phyloP scores from a whole-genome alignment of 2,113 vertebrate species.

The Tetrax tetrax region DNA sequence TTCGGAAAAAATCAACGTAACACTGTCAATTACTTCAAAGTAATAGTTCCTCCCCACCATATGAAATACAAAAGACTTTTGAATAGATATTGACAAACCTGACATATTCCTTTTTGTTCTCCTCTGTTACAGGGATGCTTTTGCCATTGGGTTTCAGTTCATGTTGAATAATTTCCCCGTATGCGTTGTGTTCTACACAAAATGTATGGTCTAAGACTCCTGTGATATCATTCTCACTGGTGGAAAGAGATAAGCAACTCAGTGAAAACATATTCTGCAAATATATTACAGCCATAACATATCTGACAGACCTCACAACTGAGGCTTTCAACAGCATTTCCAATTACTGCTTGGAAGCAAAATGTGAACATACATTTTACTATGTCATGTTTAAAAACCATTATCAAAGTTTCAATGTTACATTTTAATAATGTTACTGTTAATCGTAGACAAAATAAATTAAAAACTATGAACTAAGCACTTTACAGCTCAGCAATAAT shows the following conservation, averaged over 20 bases:
- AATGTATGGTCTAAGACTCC: constrained; percentile 98
- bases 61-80: background rate
- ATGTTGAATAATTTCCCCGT: constrained; percentile 97
- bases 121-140: constrained; percentile 92
- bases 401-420: background rate
- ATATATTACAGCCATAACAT: background rate
- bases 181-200: constrained; percentile 97
- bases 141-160: constrained; percentile 99
- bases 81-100: constrained; percentile 65
- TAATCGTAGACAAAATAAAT: background rate
- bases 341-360: background rate
- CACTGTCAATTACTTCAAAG: background rate
- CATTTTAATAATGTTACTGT: background rate
- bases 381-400: background rate
- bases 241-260: background rate
- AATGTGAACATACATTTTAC: background rate
- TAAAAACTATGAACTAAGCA: background rate
- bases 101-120: constrained; percentile 98
- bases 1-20: background rate
- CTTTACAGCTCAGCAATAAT: background rate
- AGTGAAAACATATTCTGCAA: background rate
- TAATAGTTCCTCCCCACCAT: fast-evolving
- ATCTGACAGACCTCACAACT: background rate
- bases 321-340: background rate
- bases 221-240: constrained; percentile 97